Evolutionary conservation across 2,888 invertebrate genomes (phyloP).

Genomic region (Euclidia mi): DNA sequence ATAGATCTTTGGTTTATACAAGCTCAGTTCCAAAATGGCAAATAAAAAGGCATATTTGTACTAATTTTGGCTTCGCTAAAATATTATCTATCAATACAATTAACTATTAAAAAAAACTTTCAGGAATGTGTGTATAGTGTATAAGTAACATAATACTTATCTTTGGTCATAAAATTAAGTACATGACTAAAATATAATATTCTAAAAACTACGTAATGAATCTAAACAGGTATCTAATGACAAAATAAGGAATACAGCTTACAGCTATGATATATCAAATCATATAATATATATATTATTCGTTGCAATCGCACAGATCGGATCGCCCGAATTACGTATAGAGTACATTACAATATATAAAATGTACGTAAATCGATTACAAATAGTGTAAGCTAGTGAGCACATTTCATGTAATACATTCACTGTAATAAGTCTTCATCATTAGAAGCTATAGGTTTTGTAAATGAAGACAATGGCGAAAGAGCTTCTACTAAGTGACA

Average conservation of each 20-base stretch:
- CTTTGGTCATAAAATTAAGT: slow-evolving; percentile 41
- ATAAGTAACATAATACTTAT: slow-evolving; percentile 20
- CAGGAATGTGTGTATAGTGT: slow-evolving; percentile 12
- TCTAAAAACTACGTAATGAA: slow-evolving; percentile 28
- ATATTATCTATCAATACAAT: background rate
- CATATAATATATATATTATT: slow-evolving; percentile 20
- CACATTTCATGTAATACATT: slow-evolving; percentile 46
- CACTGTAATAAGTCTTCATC: too few species aligned
- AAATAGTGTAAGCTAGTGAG: slow-evolving; percentile 52
- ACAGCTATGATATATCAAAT: slow-evolving; percentile 32
- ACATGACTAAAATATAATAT: slow-evolving; percentile 16
- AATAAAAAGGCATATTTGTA: too few species aligned
- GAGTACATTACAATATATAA: slow-evolving; percentile 37
- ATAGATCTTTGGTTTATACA: too few species aligned
- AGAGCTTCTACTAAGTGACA: too few species aligned
- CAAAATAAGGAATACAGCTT: slow-evolving; percentile 46
- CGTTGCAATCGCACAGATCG: slow-evolving; percentile 18
- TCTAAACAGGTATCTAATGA: slow-evolving; percentile 28
- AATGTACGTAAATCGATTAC: slow-evolving; percentile 41
- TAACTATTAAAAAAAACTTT: background rate
- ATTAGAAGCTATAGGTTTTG: slow-evolving; percentile 22
- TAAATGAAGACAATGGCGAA: too few species aligned
- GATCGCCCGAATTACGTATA: slow-evolving; percentile 23
- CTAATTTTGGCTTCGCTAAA: background rate
- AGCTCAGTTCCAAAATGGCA: too few species aligned